phyloP scores from a whole-genome alignment of 2,113 vertebrate species.

The Melanerpes formicivorus region DNA sequence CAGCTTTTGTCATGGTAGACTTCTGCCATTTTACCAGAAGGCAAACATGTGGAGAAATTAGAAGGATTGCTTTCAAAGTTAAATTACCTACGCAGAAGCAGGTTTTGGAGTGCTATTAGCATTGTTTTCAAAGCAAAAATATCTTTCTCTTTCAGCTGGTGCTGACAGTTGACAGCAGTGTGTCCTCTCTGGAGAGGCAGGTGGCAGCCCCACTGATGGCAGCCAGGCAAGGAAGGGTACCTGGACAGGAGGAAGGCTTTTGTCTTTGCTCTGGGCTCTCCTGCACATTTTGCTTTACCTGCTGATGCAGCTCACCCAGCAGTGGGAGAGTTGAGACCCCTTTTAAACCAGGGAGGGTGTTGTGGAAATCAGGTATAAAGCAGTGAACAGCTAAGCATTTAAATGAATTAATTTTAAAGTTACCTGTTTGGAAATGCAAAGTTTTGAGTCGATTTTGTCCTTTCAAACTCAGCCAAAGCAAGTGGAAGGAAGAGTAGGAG shows the following conservation, averaged over 20 bases:
- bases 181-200: background rate
- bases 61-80: background rate
- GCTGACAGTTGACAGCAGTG: background rate
- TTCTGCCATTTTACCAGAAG: background rate
- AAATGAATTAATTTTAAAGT: background rate
- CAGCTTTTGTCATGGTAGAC: background rate
- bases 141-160: fast-evolving
- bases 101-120: background rate
- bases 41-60: background rate
- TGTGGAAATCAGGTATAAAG: background rate
- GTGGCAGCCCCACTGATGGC: background rate
- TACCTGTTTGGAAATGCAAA: background rate
- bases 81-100: background rate
- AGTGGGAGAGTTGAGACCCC: background rate
- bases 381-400: background rate
- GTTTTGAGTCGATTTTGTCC: background rate
- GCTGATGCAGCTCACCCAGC: background rate
- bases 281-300: background rate
- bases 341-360: background rate
- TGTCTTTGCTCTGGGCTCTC: fast-evolving
- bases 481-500: background rate
- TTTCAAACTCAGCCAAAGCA: background rate
- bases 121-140: background rate
- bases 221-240: background rate
- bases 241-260: background rate